Evolutionary conservation across 2,888 invertebrate species (phyloP).

Genomic region (Ephialtes manifestator): DNA sequence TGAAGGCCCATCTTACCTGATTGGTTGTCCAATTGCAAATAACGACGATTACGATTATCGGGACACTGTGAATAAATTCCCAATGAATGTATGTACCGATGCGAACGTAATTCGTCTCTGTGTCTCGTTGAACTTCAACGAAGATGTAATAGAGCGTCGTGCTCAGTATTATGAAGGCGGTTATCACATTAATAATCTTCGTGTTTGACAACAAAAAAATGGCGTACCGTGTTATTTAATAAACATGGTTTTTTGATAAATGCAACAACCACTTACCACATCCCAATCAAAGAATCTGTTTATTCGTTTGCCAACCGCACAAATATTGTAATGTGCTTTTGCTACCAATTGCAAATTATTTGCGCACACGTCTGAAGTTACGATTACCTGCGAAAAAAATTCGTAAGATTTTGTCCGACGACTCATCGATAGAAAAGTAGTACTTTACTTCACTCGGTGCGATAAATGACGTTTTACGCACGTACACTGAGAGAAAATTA

Average conservation of each 20-base stretch:
- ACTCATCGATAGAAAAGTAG: no score
- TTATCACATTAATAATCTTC: slow-evolving; percentile 19
- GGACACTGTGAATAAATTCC: slow-evolving; percentile 62
- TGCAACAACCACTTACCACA: slow-evolving; percentile 37
- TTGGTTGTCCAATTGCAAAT: slow-evolving; percentile 65
- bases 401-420: background rate
- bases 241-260: background rate
- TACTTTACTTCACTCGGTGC: no score
- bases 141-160: slow-evolving; percentile 61
- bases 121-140: slow-evolving; percentile 47
- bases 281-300: slow-evolving; percentile 43
- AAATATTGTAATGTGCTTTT: slow-evolving; percentile 53
- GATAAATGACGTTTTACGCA: no score
- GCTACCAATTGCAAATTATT: slow-evolving; percentile 54
- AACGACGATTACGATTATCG: slow-evolving; percentile 60
- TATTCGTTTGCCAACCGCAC: slow-evolving; percentile 52
- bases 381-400: slow-evolving; percentile 17
- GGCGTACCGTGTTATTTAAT: background rate
- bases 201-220: background rate
- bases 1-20: slow-evolving; percentile 33
- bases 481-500: no score
- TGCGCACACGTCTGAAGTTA: slow-evolving; percentile 53
- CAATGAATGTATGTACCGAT: slow-evolving; percentile 57
- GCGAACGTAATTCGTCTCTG: slow-evolving; percentile 31
- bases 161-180: slow-evolving; percentile 58